These are phyloP conservation scores for Oncorhynchus keta DNA, from an alignment of 2,113 vertebrate species.

Conservation along the genomic window DNA sequence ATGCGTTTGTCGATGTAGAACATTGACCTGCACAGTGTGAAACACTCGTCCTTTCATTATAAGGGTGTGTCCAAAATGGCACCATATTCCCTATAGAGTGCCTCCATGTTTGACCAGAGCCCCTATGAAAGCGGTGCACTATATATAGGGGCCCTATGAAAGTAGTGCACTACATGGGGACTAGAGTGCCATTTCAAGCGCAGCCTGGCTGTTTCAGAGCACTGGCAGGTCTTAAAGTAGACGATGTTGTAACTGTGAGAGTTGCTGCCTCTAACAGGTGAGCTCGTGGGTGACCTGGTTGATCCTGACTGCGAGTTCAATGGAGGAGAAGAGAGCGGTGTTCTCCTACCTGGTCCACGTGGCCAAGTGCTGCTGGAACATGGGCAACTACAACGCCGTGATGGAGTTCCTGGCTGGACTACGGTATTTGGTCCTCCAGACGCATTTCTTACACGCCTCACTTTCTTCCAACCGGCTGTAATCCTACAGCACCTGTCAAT, in stretches of 20 bases:
- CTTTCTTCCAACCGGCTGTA: too few relatives aligned
- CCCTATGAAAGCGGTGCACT: too few relatives aligned
- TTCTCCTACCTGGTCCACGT: conserved; percentile 95
- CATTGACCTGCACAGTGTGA: too few relatives aligned
- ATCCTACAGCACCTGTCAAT: too few relatives aligned
- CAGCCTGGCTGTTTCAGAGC: not conserved
- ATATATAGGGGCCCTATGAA: too few relatives aligned
- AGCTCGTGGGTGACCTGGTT: conserved; percentile 99
- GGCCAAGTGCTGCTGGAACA: conserved; percentile 98
- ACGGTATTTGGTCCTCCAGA: conserved; percentile 67
- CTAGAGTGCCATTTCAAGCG: too few relatives aligned
- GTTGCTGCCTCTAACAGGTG: conserved; percentile 73
- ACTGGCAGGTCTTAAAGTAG: not conserved
- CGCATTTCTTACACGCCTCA: too few relatives aligned
- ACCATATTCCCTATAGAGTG: too few relatives aligned
- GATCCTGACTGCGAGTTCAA: conserved; percentile 94
- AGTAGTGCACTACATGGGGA: too few relatives aligned
- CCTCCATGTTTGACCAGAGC: too few relatives aligned
- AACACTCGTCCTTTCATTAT: not conserved
- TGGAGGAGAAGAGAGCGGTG: conserved; percentile 98
- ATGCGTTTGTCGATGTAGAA: not conserved
- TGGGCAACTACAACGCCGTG: conserved; percentile 98
- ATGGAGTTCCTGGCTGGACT: conserved; percentile 98
- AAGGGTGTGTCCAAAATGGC: too few relatives aligned
- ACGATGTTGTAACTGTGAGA: too few relatives aligned